Base-by-base conservation (phyloP, 1,140 invertebrate species). In the Maniola jurtina region DNA sequence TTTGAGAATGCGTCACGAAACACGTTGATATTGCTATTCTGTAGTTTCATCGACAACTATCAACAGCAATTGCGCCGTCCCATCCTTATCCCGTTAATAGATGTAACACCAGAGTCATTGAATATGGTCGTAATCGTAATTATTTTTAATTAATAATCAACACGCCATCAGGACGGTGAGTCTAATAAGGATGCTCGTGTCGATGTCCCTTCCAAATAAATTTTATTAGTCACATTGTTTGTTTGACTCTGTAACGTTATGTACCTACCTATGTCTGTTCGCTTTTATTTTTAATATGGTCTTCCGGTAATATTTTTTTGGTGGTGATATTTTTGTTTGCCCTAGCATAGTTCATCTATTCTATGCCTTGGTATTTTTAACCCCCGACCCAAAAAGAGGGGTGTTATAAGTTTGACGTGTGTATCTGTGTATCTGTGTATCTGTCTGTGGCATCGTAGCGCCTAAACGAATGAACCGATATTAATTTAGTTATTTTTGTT, bases 71-170 rank as follows among this genome's bases (percentile, higher is more conserved):
- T 13, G n/a, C 54, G 10, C 8, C 4, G 13, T 47, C 70, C 52
- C 86, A 80, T 76, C 88, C 75, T 86, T 88, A 82, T 54, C 68
- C 69, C 69, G 82, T 89, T 90, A 89, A 89, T 88, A 83, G 80
- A 84, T 80, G 77, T 88, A 90, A 89, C 88, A 89, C 86, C 86
- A 90, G 76, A 86, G 85, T 90, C 86, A 89, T 90, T 90, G 86
- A 89, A 90, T 88, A 88, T 80, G 86, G 82, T 88, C 88, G 84
- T 90, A 90, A 90, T 90, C 77, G 80, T 89, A 87, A 90, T 90
- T 88, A 89, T 89, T 89, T 89, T 90, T 90, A 89, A 89, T 90
- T 88, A 90, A 88, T 90, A 90, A 90, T 87, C 88, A 89, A 90
- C 86, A 86, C 83, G 83, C 82, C 77, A 88, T 88, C 86, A 88